phyloP scores from a whole-genome alignment of 53 echinoderm and acorn worm species.

The Arbacia lixula region DNA sequence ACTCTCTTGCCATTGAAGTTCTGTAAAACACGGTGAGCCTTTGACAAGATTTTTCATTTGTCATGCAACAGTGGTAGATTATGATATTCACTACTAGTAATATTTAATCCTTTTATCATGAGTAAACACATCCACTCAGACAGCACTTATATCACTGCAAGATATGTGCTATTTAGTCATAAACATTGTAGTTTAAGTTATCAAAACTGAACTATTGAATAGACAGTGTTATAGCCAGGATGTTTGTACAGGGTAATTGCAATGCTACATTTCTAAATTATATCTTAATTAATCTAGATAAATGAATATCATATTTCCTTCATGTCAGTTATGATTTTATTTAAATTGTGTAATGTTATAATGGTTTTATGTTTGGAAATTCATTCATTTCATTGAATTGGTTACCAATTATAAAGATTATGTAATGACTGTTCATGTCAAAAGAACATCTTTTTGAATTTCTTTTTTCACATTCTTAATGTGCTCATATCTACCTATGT shows the following conservation, averaged over 20 bases:
- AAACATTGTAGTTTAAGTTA: background rate
- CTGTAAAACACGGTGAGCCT: slow-evolving; percentile 4
- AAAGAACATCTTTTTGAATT: slow-evolving; percentile 11
- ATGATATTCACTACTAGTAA: too few species aligned
- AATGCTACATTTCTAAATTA: slow-evolving; percentile 23
- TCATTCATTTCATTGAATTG: slow-evolving; percentile 21
- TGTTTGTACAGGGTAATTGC: background rate
- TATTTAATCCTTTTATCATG: too few species aligned
- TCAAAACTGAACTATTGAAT: background rate
- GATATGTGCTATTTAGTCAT: too few species aligned
- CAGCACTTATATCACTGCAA: too few species aligned
- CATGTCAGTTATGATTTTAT: background rate
- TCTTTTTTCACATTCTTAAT: slow-evolving; percentile 14
- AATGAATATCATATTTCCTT: slow-evolving; percentile 2
- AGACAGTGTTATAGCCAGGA: slow-evolving; percentile 9
- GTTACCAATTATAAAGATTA: background rate
- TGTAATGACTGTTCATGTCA: slow-evolving; percentile 4
- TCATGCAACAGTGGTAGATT: too few species aligned
- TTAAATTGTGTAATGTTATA: slow-evolving; percentile 2
- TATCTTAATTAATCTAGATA: slow-evolving; percentile 2
- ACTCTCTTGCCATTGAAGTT: slow-evolving; percentile 22
- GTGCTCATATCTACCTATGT: background rate
- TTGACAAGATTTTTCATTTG: background rate
- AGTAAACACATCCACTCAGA: too few species aligned
- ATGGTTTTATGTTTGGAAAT: slow-evolving; percentile 1